These are phyloP conservation scores for Coboldia fuscipes DNA, from an alignment of 1,140 invertebrate species.

Conservation along the genomic window DNA sequence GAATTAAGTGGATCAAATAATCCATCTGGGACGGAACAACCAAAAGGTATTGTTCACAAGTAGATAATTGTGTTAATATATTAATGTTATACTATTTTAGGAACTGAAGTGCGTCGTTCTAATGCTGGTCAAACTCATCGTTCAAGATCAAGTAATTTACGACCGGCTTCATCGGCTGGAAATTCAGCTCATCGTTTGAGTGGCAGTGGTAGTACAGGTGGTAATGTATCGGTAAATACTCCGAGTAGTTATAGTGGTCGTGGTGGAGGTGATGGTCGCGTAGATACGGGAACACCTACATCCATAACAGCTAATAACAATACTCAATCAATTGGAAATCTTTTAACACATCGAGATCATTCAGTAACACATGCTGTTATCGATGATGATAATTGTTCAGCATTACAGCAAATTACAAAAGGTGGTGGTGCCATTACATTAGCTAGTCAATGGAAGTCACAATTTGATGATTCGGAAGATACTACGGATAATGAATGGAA, in stretches of 20 bases:
- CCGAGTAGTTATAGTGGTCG: no score
- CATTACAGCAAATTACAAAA: slow-evolving; percentile 59
- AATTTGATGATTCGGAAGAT: slow-evolving; percentile 84
- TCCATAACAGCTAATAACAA: no score
- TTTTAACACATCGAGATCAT: slow-evolving; percentile 32
- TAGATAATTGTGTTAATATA: no score
- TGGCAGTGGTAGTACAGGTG: slow-evolving; percentile 19
- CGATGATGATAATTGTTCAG: slow-evolving; percentile 81
- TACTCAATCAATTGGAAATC: slow-evolving; percentile 5
- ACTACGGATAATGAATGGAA: slow-evolving; percentile 83
- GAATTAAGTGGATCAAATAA: slow-evolving; percentile 17
- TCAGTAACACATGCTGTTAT: slow-evolving; percentile 65
- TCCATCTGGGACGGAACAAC: slow-evolving; percentile 1
- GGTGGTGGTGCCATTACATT: slow-evolving; percentile 56
- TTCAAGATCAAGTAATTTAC: no score
- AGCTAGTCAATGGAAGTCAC: slow-evolving; percentile 82
- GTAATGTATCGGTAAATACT: no score
- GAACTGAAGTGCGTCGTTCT: no score
- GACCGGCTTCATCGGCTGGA: slow-evolving; percentile 17
- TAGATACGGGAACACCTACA: slow-evolving; percentile 7
- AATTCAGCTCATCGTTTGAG: slow-evolving; percentile 17
- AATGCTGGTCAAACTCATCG: no score
- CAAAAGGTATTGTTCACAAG: neutral
- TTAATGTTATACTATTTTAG: no score
- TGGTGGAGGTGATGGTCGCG: slow-evolving; percentile 8